Percentiles rank a stretch among this genome's conserved stretches.
Evolutionary conservation across 1,140 invertebrate genomes (phyloP).

Genomic region (Drosophila subpulchrella): DNA sequence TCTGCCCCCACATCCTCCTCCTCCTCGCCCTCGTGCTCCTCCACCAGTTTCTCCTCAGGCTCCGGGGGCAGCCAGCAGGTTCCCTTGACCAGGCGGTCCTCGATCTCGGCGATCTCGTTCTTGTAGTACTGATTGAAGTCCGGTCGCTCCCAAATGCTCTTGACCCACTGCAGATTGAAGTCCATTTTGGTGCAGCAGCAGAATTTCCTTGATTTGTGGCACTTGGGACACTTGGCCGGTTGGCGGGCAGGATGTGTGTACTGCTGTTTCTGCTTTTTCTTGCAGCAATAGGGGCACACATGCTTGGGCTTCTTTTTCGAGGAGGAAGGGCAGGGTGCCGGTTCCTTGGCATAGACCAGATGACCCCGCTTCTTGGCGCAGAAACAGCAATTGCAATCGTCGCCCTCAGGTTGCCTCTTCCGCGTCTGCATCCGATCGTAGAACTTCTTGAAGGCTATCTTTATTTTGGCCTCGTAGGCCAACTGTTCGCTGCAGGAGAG

Average conservation of each 20-base stretch:
- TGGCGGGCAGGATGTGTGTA: slow-evolving; percentile 60
- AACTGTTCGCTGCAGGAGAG: slow-evolving; percentile 71
- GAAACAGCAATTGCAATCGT: slow-evolving; percentile 81
- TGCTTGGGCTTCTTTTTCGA: slow-evolving; percentile 64
- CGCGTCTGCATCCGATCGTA: slow-evolving; percentile 79
- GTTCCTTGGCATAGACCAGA: slow-evolving; percentile 75
- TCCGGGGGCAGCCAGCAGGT: slow-evolving; percentile 68
- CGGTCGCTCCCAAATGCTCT: slow-evolving; percentile 77
- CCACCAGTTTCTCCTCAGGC: slow-evolving; percentile 36
- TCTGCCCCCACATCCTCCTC: slow-evolving; percentile 26
- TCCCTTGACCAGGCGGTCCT: slow-evolving; percentile 64
- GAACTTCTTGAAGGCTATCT: slow-evolving; percentile 77
- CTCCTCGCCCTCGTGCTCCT: slow-evolving; percentile 44
- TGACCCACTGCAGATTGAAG: slow-evolving; percentile 75
- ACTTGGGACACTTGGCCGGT: slow-evolving; percentile 71
- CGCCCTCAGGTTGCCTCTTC: slow-evolving; percentile 69
- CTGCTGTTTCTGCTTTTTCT: slow-evolving; percentile 69
- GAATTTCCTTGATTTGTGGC: slow-evolving; percentile 76
- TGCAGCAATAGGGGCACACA: slow-evolving; percentile 76
- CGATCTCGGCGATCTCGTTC: slow-evolving; percentile 74
- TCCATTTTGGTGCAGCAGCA: slow-evolving; percentile 76
- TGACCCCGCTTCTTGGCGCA: slow-evolving; percentile 80
- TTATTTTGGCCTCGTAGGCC: slow-evolving; percentile 76
- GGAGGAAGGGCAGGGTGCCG: slow-evolving; percentile 57
- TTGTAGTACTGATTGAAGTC: slow-evolving; percentile 79